These are phyloP conservation scores for Hippoglossus hippoglossus DNA, from an alignment of 2,797 vertebrate species.

Conservation along the genomic window DNA sequence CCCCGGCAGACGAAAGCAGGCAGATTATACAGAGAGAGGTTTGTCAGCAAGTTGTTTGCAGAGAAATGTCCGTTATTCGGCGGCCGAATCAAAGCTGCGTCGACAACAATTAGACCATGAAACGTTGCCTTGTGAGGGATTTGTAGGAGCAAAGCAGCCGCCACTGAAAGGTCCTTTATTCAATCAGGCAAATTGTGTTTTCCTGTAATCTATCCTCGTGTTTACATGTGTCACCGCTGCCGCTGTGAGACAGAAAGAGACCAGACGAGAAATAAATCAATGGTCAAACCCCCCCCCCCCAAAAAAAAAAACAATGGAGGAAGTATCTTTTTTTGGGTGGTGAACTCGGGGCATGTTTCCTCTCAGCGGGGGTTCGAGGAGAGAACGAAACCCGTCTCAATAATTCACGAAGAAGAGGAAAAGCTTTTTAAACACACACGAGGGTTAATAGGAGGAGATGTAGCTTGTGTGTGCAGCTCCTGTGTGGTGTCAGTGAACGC, in stretches of 20 bases:
- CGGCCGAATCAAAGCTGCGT: slow-evolving; percentile 68
- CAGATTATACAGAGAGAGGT: slow-evolving; percentile 61
- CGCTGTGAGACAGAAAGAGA: background rate
- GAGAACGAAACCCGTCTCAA: slow-evolving; percentile 43
- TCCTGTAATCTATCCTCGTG: slow-evolving; percentile 31
- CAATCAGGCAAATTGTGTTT: slow-evolving; percentile 41
- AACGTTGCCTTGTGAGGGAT: slow-evolving; percentile 47
- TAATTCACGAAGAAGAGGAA: slow-evolving; percentile 62
- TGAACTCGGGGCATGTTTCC: slow-evolving; percentile 63
- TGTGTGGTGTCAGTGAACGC: slow-evolving; percentile 27
- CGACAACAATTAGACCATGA: slow-evolving; percentile 67
- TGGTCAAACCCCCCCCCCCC: too few relatives aligned
- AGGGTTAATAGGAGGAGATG: slow-evolving; percentile 10
- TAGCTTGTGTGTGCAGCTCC: background rate
- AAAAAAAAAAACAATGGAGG: slow-evolving; percentile 24
- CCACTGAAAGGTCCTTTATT: slow-evolving; percentile 35
- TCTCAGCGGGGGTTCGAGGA: slow-evolving; percentile 24
- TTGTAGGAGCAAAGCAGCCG: slow-evolving; percentile 49
- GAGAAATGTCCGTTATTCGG: slow-evolving; percentile 63
- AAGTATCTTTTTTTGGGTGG: slow-evolving; percentile 62
- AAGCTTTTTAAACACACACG: slow-evolving; percentile 41
- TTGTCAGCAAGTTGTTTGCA: slow-evolving; percentile 72
- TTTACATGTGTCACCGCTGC: slow-evolving; percentile 21
- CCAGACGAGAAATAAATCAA: background rate
- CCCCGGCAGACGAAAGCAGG: slow-evolving; percentile 43